A percentile compares a stretch with the other conserved stretches of the same genome.
These are phyloP conservation scores for Herpetotheres cachinnans DNA, from an alignment of 2,113 vertebrate genomes.

Conservation along the genomic window DNA sequence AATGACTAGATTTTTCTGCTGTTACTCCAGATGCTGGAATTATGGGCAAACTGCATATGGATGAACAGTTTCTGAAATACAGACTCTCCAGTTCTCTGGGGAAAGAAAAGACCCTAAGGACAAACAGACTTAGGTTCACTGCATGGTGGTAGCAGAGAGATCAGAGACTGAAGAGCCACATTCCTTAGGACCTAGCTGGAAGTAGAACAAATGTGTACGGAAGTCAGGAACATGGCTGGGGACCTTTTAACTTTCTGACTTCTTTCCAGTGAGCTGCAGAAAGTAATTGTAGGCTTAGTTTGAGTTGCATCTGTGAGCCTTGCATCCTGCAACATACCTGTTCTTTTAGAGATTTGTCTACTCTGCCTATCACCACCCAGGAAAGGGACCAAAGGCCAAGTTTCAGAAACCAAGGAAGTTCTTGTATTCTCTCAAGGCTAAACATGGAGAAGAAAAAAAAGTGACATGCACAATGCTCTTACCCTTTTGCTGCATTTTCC, in stretches of 20 bases:
- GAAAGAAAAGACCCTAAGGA: neutral
- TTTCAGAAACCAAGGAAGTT: neutral
- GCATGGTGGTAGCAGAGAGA: accelerated
- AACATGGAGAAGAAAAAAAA: neutral
- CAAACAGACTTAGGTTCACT: neutral
- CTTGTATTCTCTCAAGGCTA: neutral
- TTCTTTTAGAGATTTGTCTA: neutral
- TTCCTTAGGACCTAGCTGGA: neutral
- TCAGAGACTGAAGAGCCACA: neutral
- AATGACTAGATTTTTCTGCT: neutral
- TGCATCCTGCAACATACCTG: neutral
- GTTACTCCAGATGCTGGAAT: neutral
- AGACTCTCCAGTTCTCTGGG: neutral
- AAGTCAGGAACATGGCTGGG: neutral
- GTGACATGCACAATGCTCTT: neutral
- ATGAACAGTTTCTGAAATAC: neutral
- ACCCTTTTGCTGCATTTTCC: neutral
- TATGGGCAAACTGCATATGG: neutral
- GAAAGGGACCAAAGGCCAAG: neutral
- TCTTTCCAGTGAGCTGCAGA: neutral
- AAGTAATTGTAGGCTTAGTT: neutral
- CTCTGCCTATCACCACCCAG: neutral
- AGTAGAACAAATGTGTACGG: neutral
- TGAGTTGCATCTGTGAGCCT: neutral
- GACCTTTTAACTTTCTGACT: neutral